phyloP scores from a whole-genome alignment of 2,113 vertebrate genomes.

The Aphelocoma coerulescens region DNA sequence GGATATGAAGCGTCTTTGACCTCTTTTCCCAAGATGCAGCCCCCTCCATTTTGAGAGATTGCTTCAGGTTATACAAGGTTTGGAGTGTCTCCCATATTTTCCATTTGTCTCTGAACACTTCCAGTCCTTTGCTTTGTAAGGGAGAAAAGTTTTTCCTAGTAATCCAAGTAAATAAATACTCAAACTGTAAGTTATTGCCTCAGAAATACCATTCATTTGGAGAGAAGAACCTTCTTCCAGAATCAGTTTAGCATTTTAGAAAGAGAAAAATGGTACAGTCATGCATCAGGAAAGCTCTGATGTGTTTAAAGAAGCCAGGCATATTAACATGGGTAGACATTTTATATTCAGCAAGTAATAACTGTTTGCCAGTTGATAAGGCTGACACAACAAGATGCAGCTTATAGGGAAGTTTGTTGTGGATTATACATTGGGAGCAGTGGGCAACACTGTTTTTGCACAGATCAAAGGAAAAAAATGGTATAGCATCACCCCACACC shows the following conservation, averaged over 20 bases:
- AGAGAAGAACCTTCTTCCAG: background rate
- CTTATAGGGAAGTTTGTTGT: background rate
- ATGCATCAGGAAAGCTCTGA: background rate
- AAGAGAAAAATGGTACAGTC: background rate
- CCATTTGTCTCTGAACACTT: background rate
- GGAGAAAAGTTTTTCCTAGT: background rate
- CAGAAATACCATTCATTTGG: background rate
- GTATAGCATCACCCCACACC: background rate
- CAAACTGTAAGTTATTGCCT: background rate
- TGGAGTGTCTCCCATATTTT: background rate
- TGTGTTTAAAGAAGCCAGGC: background rate
- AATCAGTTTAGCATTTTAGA: background rate
- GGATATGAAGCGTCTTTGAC: background rate
- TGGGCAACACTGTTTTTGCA: background rate
- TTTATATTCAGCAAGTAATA: background rate
- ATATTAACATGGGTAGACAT: background rate
- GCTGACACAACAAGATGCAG: background rate
- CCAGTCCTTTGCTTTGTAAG: background rate
- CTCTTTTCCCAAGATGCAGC: background rate
- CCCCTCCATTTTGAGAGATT: background rate
- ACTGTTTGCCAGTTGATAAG: background rate
- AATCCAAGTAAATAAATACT: background rate
- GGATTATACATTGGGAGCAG: background rate
- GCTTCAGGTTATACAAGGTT: background rate
- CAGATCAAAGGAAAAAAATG: background rate